Evolutionary conservation across 1,140 invertebrate species (phyloP).

Genomic region (Micrasema minimum): DNA sequence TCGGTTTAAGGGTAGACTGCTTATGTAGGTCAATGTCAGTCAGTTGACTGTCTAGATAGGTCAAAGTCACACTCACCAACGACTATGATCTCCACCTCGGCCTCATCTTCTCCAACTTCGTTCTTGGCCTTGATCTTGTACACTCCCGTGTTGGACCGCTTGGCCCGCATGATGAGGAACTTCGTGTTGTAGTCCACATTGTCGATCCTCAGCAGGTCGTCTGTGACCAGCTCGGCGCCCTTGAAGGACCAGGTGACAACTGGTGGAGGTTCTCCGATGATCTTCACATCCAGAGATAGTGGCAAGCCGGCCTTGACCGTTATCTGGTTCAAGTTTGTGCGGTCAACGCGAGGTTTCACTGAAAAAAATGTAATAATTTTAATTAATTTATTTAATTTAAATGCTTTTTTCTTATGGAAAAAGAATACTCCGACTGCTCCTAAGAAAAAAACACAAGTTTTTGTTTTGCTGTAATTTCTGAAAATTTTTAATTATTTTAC

Average conservation of each 20-base stretch:
- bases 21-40: too few relatives aligned
- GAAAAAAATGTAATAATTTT: conserved; percentile 58
- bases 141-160: conserved; percentile 86
- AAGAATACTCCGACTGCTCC: too few relatives aligned
- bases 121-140: conserved; percentile 94
- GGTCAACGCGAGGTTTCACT: conserved; percentile 94
- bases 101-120: conserved; percentile 92
- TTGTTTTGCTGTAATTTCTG: too few relatives aligned
- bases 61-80: conserved; percentile 76
- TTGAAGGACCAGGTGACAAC: conserved; percentile 90
- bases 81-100: conserved; percentile 89
- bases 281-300: conserved; percentile 89
- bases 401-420: too few relatives aligned
- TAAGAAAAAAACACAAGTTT: too few relatives aligned
- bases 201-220: conserved; percentile 80
- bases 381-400: too few relatives aligned
- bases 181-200: conserved; percentile 92
- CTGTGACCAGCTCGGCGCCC: conserved; percentile 76
- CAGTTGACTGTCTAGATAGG: too few relatives aligned
- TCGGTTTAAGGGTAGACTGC: too few relatives aligned
- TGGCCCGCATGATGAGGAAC: conserved; percentile 85
- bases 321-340: conserved; percentile 86
- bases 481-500: too few relatives aligned
- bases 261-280: conserved; percentile 94
- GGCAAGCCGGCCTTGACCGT: conserved; percentile 92